A percentile compares a stretch with the other conserved stretches of the same genome.
Evolutionary conservation across 2,797 vertebrate species (phyloP).

Genomic region (Rousettus madagascariensis): DNA sequence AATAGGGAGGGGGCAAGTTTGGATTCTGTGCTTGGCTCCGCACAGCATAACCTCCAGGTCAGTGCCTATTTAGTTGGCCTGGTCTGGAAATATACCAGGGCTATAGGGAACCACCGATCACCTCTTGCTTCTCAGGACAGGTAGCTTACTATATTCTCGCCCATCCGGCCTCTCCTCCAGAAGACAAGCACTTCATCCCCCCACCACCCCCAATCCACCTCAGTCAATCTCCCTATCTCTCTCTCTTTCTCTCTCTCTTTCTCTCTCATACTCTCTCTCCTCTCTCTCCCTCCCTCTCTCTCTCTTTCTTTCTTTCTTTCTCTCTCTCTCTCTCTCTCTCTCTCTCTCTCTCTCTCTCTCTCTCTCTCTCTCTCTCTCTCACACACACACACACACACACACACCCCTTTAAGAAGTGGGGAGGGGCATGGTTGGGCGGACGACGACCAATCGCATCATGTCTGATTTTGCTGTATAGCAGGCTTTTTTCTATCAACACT

Average conservation of each 20-base stretch:
- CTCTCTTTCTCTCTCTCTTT: too few relatives aligned
- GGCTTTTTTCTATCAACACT: too few relatives aligned
- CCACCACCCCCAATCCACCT: neutral
- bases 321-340: too few relatives aligned
- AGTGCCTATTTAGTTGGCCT: neutral
- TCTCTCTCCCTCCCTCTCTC: too few relatives aligned
- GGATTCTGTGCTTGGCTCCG: too few relatives aligned
- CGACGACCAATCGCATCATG: neutral
- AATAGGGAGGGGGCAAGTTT: neutral
- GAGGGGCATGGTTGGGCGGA: neutral
- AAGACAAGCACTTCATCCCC: neutral
- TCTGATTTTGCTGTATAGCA: neutral
- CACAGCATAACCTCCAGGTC: neutral
- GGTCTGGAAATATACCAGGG: neutral
- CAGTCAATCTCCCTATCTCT: too few relatives aligned
- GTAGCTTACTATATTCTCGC: neutral
- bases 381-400: neutral
- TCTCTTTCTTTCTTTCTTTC: neutral
- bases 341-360: too few relatives aligned
- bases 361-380: too few relatives aligned
- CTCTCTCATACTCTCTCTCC: neutral
- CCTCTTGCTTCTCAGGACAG: neutral
- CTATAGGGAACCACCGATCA: neutral
- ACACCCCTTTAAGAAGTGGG: neutral
- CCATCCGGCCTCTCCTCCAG: fast-evolving